Percentiles rank a stretch among this genome's conserved stretches.
phyloP scores from a whole-genome alignment of 2,888 invertebrate genomes.

The Eulithis prunata region DNA sequence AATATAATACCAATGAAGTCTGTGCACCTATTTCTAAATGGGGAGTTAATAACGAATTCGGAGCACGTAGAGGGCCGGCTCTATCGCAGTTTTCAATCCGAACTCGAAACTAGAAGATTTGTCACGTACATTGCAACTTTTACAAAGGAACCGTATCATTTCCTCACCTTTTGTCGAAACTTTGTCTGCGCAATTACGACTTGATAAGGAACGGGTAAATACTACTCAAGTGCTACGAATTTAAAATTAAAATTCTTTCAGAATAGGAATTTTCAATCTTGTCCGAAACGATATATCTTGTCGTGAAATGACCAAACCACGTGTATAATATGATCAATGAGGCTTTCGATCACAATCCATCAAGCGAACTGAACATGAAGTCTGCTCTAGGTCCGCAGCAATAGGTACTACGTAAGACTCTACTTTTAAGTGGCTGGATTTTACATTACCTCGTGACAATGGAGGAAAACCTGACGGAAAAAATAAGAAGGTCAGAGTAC shows the following conservation, averaged over 20 bases:
- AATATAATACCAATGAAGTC: slow-evolving; percentile 67
- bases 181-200: slow-evolving; percentile 53
- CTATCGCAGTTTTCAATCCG: slow-evolving; percentile 83
- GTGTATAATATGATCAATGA: slow-evolving; percentile 74
- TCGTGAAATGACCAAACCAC: slow-evolving; percentile 70
- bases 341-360: slow-evolving; percentile 78
- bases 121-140: slow-evolving; percentile 82
- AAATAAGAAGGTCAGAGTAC: slow-evolving; percentile 76
- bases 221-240: slow-evolving; percentile 17
- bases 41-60: slow-evolving; percentile 71
- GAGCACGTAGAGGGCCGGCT: slow-evolving; percentile 72
- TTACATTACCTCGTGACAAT: slow-evolving; percentile 74
- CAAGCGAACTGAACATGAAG: slow-evolving; percentile 58
- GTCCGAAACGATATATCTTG: slow-evolving; percentile 58
- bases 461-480: slow-evolving; percentile 72
- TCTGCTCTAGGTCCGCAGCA: slow-evolving; percentile 60
- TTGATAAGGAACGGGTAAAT: slow-evolving; percentile 43
- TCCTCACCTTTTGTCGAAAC: slow-evolving; percentile 70
- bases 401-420: slow-evolving; percentile 59
- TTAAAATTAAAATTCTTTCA: slow-evolving; percentile 6
- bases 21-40: slow-evolving; percentile 72
- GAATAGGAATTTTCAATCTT: slow-evolving; percentile 51
- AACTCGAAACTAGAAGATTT: slow-evolving; percentile 80
- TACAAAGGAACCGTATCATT: slow-evolving; percentile 77
- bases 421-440: slow-evolving; percentile 68